Percentiles rank a stretch among this genome's conserved stretches.
These are phyloP conservation scores for Hybos culiciformis DNA, from an alignment of 2,888 invertebrate genomes.

Conservation along the genomic window DNA sequence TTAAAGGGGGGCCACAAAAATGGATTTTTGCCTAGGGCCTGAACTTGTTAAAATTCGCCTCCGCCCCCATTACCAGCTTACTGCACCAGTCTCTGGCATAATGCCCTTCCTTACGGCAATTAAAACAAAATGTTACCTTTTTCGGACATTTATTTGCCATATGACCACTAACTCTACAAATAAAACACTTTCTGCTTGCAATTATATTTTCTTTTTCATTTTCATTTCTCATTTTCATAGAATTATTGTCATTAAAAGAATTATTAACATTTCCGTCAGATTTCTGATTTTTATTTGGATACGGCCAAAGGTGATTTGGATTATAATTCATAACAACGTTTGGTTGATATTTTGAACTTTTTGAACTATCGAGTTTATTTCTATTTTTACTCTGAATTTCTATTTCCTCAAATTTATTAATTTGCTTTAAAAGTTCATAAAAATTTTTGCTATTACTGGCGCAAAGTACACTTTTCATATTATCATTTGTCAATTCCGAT, in stretches of 20 bases:
- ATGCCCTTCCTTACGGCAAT: neutral
- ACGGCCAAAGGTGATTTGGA: too few species aligned
- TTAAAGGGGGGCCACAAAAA: too few species aligned
- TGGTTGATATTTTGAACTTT: too few species aligned
- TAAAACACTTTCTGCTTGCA: neutral
- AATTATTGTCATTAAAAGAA: too few species aligned
- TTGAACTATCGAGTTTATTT: neutral
- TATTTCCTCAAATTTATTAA: slow-evolving; percentile 3
- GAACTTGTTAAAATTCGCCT: too few species aligned
- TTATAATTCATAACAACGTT: too few species aligned
- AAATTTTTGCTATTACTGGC: neutral
- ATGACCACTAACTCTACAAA: neutral
- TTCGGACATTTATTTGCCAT: neutral
- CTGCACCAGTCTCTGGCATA: neutral
- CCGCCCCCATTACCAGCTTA: too few species aligned
- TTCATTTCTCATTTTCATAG: too few species aligned
- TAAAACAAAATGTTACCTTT: neutral
- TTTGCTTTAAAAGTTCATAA: neutral
- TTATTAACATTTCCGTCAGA: too few species aligned
- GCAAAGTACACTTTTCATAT: neutral
- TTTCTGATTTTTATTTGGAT: too few species aligned
- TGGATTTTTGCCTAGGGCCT: too few species aligned
- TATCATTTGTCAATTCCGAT: neutral
- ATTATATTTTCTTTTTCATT: too few species aligned
- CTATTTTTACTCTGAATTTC: neutral